Conservation (phyloP, 2,797 vertebrate species). For the Enteromius paludinosus region DNA sequence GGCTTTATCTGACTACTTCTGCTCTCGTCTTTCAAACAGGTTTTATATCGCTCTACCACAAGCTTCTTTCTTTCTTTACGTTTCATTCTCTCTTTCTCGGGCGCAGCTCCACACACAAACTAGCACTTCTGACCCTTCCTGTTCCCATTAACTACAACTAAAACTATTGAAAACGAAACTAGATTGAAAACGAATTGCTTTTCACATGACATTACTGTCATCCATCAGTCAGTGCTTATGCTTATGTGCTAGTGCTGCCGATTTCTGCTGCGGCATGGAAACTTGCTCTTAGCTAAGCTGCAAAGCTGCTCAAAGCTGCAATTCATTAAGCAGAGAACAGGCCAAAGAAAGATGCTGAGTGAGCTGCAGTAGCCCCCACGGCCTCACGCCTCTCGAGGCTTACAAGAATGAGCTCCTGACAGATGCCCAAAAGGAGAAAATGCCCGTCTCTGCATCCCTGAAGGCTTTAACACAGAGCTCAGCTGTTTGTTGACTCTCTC, state of each 20-base stretch:
- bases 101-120: background rate
- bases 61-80: background rate
- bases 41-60: background rate
- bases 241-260: background rate
- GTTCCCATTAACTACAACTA: background rate
- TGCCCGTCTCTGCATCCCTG: conserved; percentile 25
- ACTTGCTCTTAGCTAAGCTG: conserved; percentile 72
- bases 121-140: background rate
- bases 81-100: background rate
- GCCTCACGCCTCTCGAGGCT: conserved; percentile 44
- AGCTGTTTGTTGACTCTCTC: conserved; percentile 18
- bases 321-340: conserved; percentile 75
- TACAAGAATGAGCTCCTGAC: conserved; percentile 67
- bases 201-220: too few species aligned
- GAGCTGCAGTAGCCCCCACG: conserved; percentile 58
- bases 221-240: background rate
- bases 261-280: conserved; percentile 61
- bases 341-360: conserved; percentile 78
- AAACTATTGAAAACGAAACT: too few species aligned
- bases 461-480: conserved; percentile 40
- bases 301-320: conserved; percentile 78
- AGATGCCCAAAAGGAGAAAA: conserved; percentile 25
- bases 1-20: background rate
- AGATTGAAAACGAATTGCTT: too few species aligned
- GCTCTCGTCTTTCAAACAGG: background rate